Evolutionary conservation across 2,797 vertebrate genomes (phyloP).

Genomic region (Meriones psammophilus): DNA sequence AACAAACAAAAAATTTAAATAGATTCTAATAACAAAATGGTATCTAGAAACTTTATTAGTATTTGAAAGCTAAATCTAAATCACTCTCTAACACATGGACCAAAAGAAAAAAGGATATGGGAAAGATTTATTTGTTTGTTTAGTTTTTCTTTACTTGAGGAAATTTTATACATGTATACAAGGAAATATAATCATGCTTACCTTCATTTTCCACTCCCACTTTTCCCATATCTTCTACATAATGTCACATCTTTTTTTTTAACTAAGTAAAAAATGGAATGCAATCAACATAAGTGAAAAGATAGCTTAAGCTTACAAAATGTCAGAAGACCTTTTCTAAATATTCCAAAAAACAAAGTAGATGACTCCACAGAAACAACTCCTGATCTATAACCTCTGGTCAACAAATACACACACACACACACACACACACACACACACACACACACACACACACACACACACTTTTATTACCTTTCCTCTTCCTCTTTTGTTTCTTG

Average conservation of each 20-base stretch:
- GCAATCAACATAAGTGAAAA: neutral
- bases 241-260: neutral
- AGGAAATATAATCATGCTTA: neutral
- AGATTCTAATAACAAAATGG: constrained; percentile 1
- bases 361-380: neutral
- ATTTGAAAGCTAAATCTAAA: constrained; percentile 25
- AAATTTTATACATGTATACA: neutral
- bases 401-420: neutral
- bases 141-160: neutral
- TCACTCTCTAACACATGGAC: neutral
- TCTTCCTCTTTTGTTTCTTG: neutral
- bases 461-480: neutral
- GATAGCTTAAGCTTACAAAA: neutral
- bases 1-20: neutral
- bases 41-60: constrained; percentile 5
- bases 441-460: neutral
- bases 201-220: neutral
- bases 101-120: neutral
- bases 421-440: no score
- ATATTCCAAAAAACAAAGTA: neutral
- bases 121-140: neutral
- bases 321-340: neutral
- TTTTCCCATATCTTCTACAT: neutral
- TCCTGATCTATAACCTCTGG: neutral
- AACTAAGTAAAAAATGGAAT: neutral